These are phyloP conservation scores for Myotis myotis DNA, from an alignment of 2,797 vertebrate species.

Conservation along the genomic window DNA sequence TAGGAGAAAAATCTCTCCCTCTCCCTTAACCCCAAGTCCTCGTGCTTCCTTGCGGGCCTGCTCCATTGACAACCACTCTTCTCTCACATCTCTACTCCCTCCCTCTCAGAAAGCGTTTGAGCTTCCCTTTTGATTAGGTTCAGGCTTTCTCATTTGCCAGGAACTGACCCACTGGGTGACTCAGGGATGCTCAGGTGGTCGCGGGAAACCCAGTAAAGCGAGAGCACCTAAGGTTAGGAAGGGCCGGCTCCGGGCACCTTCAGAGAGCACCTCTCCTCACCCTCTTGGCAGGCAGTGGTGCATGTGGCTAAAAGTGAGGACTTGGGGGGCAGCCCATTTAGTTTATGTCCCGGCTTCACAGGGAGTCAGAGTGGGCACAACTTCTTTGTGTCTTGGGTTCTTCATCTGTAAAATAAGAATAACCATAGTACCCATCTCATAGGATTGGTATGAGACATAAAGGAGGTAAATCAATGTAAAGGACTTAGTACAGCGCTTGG, in stretches of 20 bases:
- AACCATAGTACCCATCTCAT: not conserved
- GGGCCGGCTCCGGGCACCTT: not conserved
- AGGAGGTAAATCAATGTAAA: not conserved
- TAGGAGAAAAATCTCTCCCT: not conserved
- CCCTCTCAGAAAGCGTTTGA: not conserved
- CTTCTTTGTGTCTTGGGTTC: not conserved
- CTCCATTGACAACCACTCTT: not conserved
- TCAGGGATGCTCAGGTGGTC: not conserved
- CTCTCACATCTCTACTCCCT: not conserved
- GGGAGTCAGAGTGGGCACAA: not conserved
- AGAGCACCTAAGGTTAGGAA: not conserved
- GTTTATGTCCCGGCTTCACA: not conserved
- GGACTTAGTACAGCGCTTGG: not conserved
- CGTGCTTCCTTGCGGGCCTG: not conserved
- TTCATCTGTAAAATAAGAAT: not conserved
- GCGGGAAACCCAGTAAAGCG: not conserved
- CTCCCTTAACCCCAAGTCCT: not conserved
- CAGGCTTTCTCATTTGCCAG: not conserved
- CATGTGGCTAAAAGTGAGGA: not conserved
- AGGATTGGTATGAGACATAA: not conserved
- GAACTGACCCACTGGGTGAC: not conserved
- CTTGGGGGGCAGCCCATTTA: not conserved
- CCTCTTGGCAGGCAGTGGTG: not conserved
- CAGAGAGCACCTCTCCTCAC: not conserved
- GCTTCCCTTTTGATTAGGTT: not conserved